phyloP scores from a whole-genome alignment of 2,113 vertebrate species.

The Sprattus sprattus region DNA sequence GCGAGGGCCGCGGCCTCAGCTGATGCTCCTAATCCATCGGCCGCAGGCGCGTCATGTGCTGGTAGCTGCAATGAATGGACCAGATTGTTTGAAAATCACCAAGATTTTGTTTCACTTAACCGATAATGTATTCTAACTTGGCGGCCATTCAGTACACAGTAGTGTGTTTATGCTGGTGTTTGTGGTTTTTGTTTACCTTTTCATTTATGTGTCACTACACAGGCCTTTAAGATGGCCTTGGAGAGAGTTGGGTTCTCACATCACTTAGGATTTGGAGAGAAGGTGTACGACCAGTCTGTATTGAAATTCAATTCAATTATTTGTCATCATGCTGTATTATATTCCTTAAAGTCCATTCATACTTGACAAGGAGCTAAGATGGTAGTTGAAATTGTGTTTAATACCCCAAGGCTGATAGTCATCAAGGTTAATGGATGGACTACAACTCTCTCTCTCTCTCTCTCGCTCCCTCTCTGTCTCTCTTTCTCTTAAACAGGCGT shows the following conservation, averaged over 20 bases:
- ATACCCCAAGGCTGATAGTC: constrained; percentile 14
- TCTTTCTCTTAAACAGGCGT: background rate
- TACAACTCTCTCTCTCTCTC: background rate
- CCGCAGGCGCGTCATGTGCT: constrained; percentile 68
- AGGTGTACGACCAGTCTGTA: background rate
- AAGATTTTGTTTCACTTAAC: constrained; percentile 47
- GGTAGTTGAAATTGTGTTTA: constrained; percentile 8
- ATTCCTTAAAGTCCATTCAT: background rate
- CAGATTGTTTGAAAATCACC: constrained; percentile 63
- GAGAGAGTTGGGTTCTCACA: background rate
- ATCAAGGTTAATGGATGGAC: constrained; percentile 4
- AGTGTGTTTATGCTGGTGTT: background rate
- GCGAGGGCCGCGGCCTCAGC: constrained; percentile 56
- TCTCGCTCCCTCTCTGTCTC: background rate
- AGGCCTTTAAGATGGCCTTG: background rate
- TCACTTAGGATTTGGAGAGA: background rate
- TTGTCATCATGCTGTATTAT: background rate
- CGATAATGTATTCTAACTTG: constrained; percentile 6
- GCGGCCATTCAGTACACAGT: background rate
- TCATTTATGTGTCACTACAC: background rate
- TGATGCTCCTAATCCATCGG: constrained; percentile 69
- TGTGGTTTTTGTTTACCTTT: background rate
- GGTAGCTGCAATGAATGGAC: constrained; percentile 63
- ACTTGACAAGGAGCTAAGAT: background rate
- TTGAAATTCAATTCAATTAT: background rate